Evolutionary conservation across 2,797 vertebrate genomes (phyloP).

Genomic region (Heliangelus exortis): DNA sequence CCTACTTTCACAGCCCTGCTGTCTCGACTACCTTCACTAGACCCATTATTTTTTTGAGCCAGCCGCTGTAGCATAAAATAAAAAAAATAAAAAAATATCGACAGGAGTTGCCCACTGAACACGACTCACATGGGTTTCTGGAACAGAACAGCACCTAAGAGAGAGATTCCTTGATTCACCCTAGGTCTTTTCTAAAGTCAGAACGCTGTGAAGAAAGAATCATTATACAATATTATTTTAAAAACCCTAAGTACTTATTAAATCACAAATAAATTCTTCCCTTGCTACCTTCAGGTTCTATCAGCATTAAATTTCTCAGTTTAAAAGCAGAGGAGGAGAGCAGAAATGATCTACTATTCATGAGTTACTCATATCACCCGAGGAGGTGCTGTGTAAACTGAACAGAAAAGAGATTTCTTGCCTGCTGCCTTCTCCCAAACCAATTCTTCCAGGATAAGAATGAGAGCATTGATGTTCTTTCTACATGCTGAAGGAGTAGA

Average conservation of each 20-base stretch:
- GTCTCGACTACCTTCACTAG: neutral
- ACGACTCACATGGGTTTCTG: neutral
- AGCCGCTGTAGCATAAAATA: neutral
- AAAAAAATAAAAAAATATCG: neutral
- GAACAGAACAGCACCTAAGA: neutral
- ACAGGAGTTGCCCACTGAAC: neutral
- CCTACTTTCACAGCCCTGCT: constrained; percentile 9
- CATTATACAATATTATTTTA: neutral
- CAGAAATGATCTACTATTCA: neutral
- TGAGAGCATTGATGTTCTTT: neutral
- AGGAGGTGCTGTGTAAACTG: neutral
- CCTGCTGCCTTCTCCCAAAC: neutral
- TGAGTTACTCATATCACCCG: neutral
- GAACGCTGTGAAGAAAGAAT: neutral
- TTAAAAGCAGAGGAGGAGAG: neutral
- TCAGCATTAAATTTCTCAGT: neutral
- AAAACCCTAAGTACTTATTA: neutral
- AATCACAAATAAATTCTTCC: neutral
- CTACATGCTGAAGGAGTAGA: neutral
- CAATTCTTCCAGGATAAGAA: neutral
- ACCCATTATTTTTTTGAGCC: constrained; percentile 4
- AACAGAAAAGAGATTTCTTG: neutral
- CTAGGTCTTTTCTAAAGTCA: neutral
- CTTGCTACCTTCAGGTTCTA: neutral
- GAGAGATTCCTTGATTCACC: neutral